phyloP scores from a whole-genome alignment of 2,113 vertebrate species.

The Tapirus terrestris region DNA sequence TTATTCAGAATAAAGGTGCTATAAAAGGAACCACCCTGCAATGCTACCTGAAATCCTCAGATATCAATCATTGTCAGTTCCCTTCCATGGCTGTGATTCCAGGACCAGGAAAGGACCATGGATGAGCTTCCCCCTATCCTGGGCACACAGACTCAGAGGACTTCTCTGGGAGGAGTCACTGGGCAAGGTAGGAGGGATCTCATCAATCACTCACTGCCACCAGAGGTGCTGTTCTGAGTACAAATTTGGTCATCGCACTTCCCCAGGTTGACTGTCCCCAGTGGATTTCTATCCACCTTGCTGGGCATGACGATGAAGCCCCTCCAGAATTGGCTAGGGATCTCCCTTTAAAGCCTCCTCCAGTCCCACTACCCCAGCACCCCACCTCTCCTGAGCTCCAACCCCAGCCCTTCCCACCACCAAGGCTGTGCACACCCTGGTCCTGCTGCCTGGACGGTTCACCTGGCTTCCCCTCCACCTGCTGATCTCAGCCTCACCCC shows the following conservation, averaged over 20 bases:
- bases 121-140: too few relatives aligned
- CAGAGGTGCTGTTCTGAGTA: background rate
- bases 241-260: background rate
- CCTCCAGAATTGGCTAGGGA: background rate
- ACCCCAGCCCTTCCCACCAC: background rate
- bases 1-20: background rate
- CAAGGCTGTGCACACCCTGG: too few relatives aligned
- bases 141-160: too few relatives aligned
- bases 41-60: background rate
- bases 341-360: background rate
- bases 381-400: background rate
- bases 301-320: background rate
- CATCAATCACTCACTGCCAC: background rate
- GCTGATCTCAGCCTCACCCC: background rate
- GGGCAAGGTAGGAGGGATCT: background rate
- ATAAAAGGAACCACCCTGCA: background rate
- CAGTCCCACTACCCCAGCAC: too few relatives aligned
- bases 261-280: background rate
- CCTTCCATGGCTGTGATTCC: background rate
- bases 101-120: background rate
- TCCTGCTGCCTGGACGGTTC: background rate
- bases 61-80: background rate
- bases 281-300: background rate
- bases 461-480: background rate
- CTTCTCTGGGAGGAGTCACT: background rate